phyloP scores from a whole-genome alignment of 2,113 vertebrate genomes.

The Calidris pygmaea region DNA sequence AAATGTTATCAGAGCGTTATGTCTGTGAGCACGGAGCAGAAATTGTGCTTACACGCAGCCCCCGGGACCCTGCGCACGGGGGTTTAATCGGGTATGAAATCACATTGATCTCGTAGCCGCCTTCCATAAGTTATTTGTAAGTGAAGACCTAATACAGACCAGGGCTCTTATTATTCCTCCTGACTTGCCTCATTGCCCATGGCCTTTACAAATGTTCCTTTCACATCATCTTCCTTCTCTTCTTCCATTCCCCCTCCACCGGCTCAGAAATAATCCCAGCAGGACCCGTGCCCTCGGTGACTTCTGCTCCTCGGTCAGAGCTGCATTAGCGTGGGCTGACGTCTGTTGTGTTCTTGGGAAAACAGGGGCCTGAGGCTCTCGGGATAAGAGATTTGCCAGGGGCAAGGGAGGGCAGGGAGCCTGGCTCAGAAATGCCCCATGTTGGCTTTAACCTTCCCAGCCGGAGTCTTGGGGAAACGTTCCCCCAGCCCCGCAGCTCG shows the following conservation, averaged over 20 bases:
- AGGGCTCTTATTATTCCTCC: not conserved
- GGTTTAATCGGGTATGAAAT: constrained; percentile 32
- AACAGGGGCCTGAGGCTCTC: not conserved
- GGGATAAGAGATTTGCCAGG: not conserved
- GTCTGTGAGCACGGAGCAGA: not conserved
- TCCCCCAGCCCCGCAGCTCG: not conserved
- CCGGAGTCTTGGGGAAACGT: rapidly evolving
- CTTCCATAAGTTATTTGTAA: not conserved
- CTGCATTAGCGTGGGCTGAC: not conserved
- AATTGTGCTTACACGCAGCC: not conserved
- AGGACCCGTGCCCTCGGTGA: not conserved
- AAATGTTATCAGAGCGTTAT: rapidly evolving
- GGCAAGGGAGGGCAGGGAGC: not conserved
- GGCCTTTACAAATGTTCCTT: constrained; percentile 2
- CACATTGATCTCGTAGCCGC: not conserved
- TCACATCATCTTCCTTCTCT: not conserved
- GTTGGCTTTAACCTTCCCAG: not conserved
- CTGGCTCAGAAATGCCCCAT: not conserved
- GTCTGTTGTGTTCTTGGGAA: not conserved
- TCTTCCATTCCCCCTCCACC: not conserved
- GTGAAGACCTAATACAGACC: not conserved
- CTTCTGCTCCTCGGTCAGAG: not conserved
- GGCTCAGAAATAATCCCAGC: not conserved
- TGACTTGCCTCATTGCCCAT: not conserved
- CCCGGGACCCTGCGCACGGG: not conserved